Base-by-base conservation (phyloP, 2,888 invertebrate species). In the Synanthedon vespiformis region DNA sequence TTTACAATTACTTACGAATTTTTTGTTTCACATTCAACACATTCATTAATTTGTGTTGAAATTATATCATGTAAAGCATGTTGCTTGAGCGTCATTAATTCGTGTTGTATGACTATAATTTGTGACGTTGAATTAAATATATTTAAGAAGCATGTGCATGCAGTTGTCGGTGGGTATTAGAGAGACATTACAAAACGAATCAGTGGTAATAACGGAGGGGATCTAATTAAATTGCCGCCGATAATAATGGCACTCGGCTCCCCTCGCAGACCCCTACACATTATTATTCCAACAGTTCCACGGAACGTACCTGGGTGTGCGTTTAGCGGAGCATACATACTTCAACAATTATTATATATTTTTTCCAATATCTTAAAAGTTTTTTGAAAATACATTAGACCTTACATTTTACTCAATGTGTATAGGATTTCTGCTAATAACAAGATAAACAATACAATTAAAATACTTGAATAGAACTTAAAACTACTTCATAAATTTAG, bases 181-280 rank as follows among this genome's bases (percentile, higher is more conserved):
- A 74, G 69, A 69, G 73, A 75, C 71, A 81, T 83, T 86, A 80
- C 77, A 80, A 78, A 81, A 79, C 74, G 81, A 85, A 85, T 86
- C 85, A 81, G 80, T 77, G 78, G 83, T 81, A 83, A 80, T 86
- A 84, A 77, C 74, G 77, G 69, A 74, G 81, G 83, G 85, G 80
- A 78, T 85, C 81, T 86, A 87, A 87, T 87, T 87, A 85, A 87
- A 87, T 86, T 84, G 85, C 82, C 77, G 75, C 83, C 82, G 74
- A 82, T 85, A 83, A 87, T 86, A 86, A 86, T 82, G 81, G 83
- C 77, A 76, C 74, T 74, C 72, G 68, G 71, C 62, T 68, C 84
- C 82, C 86, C 80, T 75, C 58, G 67, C 72, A 75, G 79, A 72
- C 77, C 83, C 85, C 84, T 83, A 78, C 68, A 74, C 80, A 82